Base-by-base conservation (phyloP, 2,113 vertebrate genomes). In the Python bivittatus region DNA sequence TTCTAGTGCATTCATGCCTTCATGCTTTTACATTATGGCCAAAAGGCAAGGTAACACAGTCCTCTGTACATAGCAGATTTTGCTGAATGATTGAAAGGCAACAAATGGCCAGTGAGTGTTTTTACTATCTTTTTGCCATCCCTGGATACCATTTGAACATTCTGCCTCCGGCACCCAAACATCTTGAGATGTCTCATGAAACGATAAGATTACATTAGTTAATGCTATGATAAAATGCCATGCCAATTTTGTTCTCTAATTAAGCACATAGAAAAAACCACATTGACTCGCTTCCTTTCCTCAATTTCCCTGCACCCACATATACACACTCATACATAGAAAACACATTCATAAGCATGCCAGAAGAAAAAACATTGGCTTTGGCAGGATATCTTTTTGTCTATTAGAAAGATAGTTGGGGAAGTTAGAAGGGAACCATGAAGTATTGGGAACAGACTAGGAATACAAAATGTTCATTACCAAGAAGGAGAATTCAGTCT, bases 401-500 rank as follows among this genome's bases (percentile, higher is more conserved):
- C 4, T 93, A 85, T 91, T 89, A 94, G 86, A 93, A 93, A 53
- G 92, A 27, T 93, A 90, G 87, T 86, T 89, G 91, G 93, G 88
- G 92, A 68, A 90, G 93, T 92, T 64, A 93, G 87, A 93, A 91
- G 57, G 89, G 85, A 64, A 84, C 72, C 88, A 89, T 88, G 83
- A 95, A 96, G 93, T 92, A 58, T 33, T 92, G 56, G 87, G 89
- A 88, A 91, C 90, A 93, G 93, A 88, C 85, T 92, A 95, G 89
- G 0, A 0, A 94, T 92, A 89, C 0, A 92, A 91, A 95, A 68
- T 92, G 92, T 93, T 61, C 90, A 86, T 91, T 89, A 92, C 88
- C 95, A 90, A 64, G 94, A 92, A 89, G 90, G 86, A 96, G 61
- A 92, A 93, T 96, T 96, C 88, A 88, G 25, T 87, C 91, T 72